Base-by-base conservation (phyloP, 37 sponge, comb jelly and placozoan species). In the Eunapius fragilis region DNA sequence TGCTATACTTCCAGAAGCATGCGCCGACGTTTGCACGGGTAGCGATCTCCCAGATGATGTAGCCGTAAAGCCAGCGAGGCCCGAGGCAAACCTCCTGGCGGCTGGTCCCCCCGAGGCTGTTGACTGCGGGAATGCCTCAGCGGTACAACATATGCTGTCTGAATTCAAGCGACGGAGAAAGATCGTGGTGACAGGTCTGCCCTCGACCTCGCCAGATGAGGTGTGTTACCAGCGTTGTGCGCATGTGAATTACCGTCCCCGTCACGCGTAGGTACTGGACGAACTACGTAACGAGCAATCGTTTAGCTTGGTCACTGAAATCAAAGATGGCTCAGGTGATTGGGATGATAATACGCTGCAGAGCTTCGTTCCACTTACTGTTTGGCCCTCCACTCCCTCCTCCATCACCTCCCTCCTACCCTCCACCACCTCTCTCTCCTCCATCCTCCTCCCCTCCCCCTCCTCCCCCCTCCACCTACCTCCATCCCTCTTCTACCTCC, bases 151-250 rank as follows among this genome's bases (percentile, higher is more conserved):
- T 25, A 90, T 85, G 86, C 30, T 81, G 31, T 13, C 25, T 6
- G 85, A 85, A 37, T 90, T 90, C 50, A 9, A 14, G 17, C 25
- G 37, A 30, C 74, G 67, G 48, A 80, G 85, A 58, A 90, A 84
- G 69, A 26, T 82, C 38, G 48, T 75, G 1, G 14, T 90, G 7
- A 47, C 75, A n/a, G 78, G 78, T 28, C 76, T 90, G 13, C 90
- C 90, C 2, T 31, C 70, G 0, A 70, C 68, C 9, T 37, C 22
- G 68, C 76, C 22, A 2, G 81, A 84, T 24, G 70, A 89, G 85
- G n/a, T n/a, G 90, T 89, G 9, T 45, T 45, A 24, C 25, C 33
- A 5, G 2, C 12, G 30, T 58, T n/a, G 4, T 49, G 80, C 22
- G 31, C 35, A 9, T 9, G 35, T 37, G 36, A 24, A 24, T 23